A percentile compares a stretch with the other conserved stretches of the same genome.
phyloP scores from a whole-genome alignment of 1,140 invertebrate genomes.

The Alviniconcha marisindica region DNA sequence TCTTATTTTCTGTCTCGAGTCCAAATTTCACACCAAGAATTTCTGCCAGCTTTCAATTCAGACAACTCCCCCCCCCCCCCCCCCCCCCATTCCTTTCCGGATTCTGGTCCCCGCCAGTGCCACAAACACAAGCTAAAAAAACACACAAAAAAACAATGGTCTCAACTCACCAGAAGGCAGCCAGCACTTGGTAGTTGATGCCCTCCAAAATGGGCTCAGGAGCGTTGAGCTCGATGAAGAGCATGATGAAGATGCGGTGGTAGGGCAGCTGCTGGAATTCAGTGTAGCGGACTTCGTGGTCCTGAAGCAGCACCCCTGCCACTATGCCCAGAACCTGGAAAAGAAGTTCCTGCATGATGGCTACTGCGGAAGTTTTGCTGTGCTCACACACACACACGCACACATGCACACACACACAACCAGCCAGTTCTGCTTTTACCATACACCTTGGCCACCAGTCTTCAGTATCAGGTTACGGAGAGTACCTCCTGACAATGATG shows the following conservation, averaged over 20 bases:
- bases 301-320: constrained; percentile 94
- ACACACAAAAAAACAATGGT: background rate
- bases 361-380: no score
- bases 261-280: constrained; percentile 99
- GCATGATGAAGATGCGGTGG: constrained; percentile 97
- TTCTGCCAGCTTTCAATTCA: no score
- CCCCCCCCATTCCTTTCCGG: background rate
- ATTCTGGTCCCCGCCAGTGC: no score
- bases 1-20: no score
- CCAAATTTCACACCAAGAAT: no score
- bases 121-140: background rate
- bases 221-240: constrained; percentile 97
- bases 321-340: constrained; percentile 88
- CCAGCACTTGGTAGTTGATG: constrained; percentile 89
- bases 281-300: constrained; percentile 89
- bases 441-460: no score
- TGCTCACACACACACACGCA: no score
- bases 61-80: background rate
- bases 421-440: no score
- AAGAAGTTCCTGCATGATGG: no score
- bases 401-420: no score
- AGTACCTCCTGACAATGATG: no score
- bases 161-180: constrained; percentile 77
- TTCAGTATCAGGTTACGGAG: no score
- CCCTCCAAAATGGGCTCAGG: constrained; percentile 94